A percentile compares a stretch with the other conserved stretches of the same genome.
Conservation (phyloP, 2,888 invertebrate species). For the Drosophila emarginata region DNA sequence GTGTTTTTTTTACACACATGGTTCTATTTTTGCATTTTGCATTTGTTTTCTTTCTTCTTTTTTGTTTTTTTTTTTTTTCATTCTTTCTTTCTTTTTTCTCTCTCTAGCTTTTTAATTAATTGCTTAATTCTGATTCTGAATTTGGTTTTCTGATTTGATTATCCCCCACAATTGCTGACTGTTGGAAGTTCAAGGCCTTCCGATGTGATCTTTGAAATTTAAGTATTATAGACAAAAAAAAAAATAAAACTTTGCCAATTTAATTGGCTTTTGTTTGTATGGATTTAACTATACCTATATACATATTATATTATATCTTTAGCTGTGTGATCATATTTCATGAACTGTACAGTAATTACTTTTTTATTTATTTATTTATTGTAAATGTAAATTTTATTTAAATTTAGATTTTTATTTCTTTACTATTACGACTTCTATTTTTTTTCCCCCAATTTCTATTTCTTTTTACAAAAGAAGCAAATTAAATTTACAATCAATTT, state of each 20-base stretch:
- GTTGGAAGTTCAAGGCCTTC: slow-evolving; percentile 66
- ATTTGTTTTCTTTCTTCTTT: slow-evolving; percentile 10
- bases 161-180: slow-evolving; percentile 52
- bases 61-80: slow-evolving; percentile 11
- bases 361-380: too few species aligned
- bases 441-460: too few species aligned
- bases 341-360: too few species aligned
- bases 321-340: too few species aligned
- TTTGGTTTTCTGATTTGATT: slow-evolving; percentile 53
- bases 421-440: too few species aligned
- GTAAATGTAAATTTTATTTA: too few species aligned
- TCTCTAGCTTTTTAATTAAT: slow-evolving; percentile 69
- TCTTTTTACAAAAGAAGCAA: too few species aligned
- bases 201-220: slow-evolving; percentile 25
- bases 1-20: slow-evolving; percentile 37
- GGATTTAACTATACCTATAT: too few species aligned
- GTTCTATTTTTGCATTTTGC: slow-evolving; percentile 22
- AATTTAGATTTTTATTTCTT: too few species aligned
- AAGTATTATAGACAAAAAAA: background rate
- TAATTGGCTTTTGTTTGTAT: too few species aligned
- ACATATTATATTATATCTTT: too few species aligned
- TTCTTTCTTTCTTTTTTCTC: background rate
- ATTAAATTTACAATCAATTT: too few species aligned
- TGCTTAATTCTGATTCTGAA: slow-evolving; percentile 29
- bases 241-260: background rate